Conservation (phyloP, 2,888 invertebrate genomes). For the Prenolepis imparis region DNA sequence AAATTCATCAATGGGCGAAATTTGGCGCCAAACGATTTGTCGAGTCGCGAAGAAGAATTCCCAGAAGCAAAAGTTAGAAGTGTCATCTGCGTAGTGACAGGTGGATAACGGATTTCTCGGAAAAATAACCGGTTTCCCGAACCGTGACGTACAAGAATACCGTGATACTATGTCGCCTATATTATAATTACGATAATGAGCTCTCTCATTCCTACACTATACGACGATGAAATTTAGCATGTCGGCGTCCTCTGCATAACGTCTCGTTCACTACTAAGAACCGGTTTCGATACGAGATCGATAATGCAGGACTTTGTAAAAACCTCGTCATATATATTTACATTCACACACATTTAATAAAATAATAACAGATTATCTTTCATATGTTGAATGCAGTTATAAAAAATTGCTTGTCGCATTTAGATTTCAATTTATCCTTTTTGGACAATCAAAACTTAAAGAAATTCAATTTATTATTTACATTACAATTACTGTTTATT, state of each 20-base stretch:
- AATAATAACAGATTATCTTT: not conserved
- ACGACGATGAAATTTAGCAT: not conserved
- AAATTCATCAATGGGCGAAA: not conserved
- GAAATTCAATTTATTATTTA: not conserved
- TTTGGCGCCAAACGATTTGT: not conserved
- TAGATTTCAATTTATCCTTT: not conserved
- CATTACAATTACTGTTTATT: not conserved
- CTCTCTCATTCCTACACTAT: slow-evolving; percentile 1
- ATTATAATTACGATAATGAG: slow-evolving; percentile 60
- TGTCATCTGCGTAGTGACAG: slow-evolving; percentile 40
- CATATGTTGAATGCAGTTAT: not conserved
- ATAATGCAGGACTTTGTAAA: slow-evolving; percentile 21
- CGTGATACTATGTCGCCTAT: slow-evolving; percentile 37
- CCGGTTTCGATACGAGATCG: not conserved
- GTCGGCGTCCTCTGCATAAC: slow-evolving; percentile 43
- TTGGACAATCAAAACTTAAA: not conserved
- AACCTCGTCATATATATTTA: not conserved
- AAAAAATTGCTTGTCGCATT: not conserved
- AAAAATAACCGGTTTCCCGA: slow-evolving; percentile 69
- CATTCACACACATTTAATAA: not conserved
- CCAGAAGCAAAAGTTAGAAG: slow-evolving; percentile 7
- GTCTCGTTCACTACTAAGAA: not conserved
- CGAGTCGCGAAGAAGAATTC: slow-evolving; percentile 8
- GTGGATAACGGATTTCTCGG: slow-evolving; percentile 65
- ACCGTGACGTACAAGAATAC: slow-evolving; percentile 55